Evolutionary conservation across 2,797 vertebrate species (phyloP), one percentile per base, ranked within the genome.

Genomic region (Danionella dracula): DNA sequence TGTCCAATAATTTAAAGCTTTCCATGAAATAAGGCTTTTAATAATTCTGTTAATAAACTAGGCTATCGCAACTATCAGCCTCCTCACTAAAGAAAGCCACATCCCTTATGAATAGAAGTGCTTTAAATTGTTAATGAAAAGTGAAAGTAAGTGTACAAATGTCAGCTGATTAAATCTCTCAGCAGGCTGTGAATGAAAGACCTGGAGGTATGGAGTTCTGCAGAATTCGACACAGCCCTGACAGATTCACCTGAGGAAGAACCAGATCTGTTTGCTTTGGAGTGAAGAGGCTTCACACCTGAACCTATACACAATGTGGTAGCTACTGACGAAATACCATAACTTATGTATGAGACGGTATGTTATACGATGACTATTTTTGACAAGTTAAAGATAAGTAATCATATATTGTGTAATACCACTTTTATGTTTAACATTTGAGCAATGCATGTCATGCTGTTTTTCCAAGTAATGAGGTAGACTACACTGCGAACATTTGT

Each of bases 201-300:
- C 61, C 66, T 76, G 67, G 58, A 78, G 67, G 46, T 74, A 76
- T 73, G 73, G 46, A 77, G 40, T 63, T 23, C 35, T 11, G 54
- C 40, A 8, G 7, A 44, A 38, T 72, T 75, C 61, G 78, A 71
- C 71, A 66, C 5, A 57, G 58, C 66, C 74, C 61, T 79, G 79
- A 84, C 80, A 82, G 81, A 83, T 81, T 85, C 81, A 84, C 64
- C 73, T 75, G 68, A 64, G 45, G 62, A 76, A 66, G 75, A 71
- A 50, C 73, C 23, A 49, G 49, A 72, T 53, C 31, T 45, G 53
- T 76, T 56, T 40, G 67, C 66, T 49, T 63, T 63, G 41, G 50
- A 34, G 10, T 45, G 7, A n/a, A 2, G 34, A 5, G 5, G 10
- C 48, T 35, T 35, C 40, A 17, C 31, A 65, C 31, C 0, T 37